Base-by-base conservation (phyloP, 2,113 vertebrate genomes). In the Tretioscincus oriximinensis region DNA sequence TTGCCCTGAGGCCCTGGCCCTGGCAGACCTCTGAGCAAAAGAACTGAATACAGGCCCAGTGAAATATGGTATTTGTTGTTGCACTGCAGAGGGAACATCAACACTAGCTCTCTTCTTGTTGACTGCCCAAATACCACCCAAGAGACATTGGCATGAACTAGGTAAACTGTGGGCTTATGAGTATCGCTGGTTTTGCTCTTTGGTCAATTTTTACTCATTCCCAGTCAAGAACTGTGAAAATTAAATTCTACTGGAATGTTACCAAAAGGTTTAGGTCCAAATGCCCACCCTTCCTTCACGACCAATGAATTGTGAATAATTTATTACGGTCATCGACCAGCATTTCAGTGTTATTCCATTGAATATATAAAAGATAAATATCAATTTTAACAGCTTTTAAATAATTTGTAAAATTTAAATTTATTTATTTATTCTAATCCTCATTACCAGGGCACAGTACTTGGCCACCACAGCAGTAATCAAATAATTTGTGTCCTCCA, bases 201-300 rank as follows among this genome's bases (percentile, higher is more conserved):
- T 88, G 81, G 22, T 31, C 73, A 65, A 63, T 29, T 69, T 35
- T 82, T 35, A 60, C 47, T 71, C 80, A 45, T 31, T 58, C 45
- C 64, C 16, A 0, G 26, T 1, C 0, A 0, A 86, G 49, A 80
- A 68, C 85, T 92, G 94, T 72, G 68, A 95, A 87, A 94, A 91
- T 88, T 81, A 95, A 93, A 95, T 94, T 95, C 88, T 1, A 47
- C 58, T 85, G 20, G 24, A 3, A 29, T 28, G 28, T 51, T 35
- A 85, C 80, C 0, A 0, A 87, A 84, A 79, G 6, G 81, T 79
- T 85, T 80, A 73, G 87, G 76, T 71, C 54, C 68, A 0, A 26
- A 31, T 82, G 70, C 58, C 60, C 58, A 63, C 51, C 61, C 5
- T 58, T 7, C 51, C 26, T 66, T n/a, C 45, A 74, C 47, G 65